These are phyloP conservation scores for Pituophis catenifer DNA, from an alignment of 2,113 vertebrate species.

Conservation along the genomic window DNA sequence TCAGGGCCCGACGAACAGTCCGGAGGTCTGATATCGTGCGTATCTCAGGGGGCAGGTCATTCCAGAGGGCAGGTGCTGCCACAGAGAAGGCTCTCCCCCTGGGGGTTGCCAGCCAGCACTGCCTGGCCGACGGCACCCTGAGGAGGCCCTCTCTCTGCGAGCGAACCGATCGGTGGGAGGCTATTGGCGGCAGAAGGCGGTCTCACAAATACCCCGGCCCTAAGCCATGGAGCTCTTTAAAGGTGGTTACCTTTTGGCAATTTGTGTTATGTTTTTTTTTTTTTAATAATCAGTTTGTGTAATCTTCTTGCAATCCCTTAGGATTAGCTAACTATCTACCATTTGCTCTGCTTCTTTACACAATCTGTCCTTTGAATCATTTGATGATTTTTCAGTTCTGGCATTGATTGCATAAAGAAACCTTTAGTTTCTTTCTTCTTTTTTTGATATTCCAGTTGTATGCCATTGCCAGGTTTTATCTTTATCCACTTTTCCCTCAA, in stretches of 20 bases:
- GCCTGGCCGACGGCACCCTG: too few relatives aligned
- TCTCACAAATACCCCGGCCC: too few relatives aligned
- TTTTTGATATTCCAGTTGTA: not conserved
- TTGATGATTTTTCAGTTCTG: not conserved
- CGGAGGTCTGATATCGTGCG: too few relatives aligned
- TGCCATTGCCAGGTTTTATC: not conserved
- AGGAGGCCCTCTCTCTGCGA: too few relatives aligned
- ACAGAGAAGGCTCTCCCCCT: too few relatives aligned
- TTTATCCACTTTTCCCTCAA: not conserved
- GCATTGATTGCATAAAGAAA: not conserved
- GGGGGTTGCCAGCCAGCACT: too few relatives aligned
- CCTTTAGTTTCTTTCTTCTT: not conserved
- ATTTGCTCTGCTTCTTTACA: not conserved
- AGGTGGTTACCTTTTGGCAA: not conserved
- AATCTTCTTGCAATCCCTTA: not conserved
- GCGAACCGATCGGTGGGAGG: too few relatives aligned
- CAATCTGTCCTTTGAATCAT: not conserved
- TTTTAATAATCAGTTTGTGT: not conserved
- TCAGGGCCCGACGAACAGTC: too few relatives aligned
- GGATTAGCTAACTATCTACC: not conserved
- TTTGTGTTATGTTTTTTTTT: not conserved
- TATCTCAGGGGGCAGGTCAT: too few relatives aligned
- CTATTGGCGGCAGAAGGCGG: too few relatives aligned
- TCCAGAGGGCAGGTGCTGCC: too few relatives aligned
- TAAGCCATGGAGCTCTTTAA: too few relatives aligned